A percentile compares a stretch with the other conserved stretches of the same genome.
Conservation (phyloP, 2,888 invertebrate species). For the Ochlodes sylvanus region DNA sequence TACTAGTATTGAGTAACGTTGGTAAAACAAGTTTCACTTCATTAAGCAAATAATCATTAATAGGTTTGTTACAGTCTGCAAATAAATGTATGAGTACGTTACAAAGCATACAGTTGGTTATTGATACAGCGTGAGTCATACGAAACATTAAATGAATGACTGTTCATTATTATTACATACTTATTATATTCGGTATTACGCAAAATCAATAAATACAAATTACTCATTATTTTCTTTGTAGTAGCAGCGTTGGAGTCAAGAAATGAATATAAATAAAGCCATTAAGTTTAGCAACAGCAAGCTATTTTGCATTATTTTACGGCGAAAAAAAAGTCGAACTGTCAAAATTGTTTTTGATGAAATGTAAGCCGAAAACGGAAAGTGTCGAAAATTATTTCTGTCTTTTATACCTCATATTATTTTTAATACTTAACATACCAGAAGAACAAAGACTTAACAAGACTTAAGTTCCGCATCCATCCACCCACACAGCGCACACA, state of each 20-base stretch:
- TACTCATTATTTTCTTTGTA: conserved; percentile 24
- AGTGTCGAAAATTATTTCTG: too few relatives aligned
- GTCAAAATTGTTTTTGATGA: too few relatives aligned
- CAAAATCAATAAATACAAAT: conserved; percentile 22
- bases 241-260: background rate
- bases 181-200: conserved; percentile 13
- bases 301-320: too few relatives aligned
- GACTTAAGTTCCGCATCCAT: conserved; percentile 10
- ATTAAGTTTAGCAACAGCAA: too few relatives aligned
- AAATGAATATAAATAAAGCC: background rate
- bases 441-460: background rate
- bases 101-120: background rate
- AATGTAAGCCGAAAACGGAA: too few relatives aligned
- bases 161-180: conserved; percentile 9
- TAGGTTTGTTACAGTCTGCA: conserved; percentile 5
- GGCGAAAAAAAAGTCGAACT: too few relatives aligned
- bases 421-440: background rate
- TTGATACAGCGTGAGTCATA: conserved; percentile 30
- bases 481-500: conserved; percentile 16
- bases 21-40: conserved; percentile 3
- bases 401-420: too few relatives aligned
- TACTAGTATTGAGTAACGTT: background rate
- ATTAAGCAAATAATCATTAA: conserved; percentile 8
- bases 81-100: conserved; percentile 3
- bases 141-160: conserved; percentile 25